phyloP scores from a whole-genome alignment of 2,113 vertebrate species.

The Notothenia rossii region DNA sequence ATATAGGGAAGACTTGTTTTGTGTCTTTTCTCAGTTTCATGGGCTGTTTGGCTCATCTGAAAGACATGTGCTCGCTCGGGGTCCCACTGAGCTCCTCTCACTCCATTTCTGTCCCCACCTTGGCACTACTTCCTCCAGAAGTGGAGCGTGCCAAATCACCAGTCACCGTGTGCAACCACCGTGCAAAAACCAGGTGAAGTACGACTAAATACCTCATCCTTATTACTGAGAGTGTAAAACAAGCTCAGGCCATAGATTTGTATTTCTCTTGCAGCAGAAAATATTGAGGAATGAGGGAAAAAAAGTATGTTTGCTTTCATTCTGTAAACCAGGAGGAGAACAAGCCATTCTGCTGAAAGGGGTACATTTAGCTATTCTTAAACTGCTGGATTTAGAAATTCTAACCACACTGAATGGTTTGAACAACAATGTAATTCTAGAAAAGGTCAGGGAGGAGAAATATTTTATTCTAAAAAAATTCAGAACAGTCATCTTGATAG shows the following conservation, averaged over 20 bases:
- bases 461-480: conserved; percentile 47
- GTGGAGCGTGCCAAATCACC: conserved; percentile 77
- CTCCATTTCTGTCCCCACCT: conserved; percentile 78
- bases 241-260: neutral
- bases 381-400: conserved; percentile 63
- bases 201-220: conserved; percentile 13
- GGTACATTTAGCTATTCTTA: conserved; percentile 54
- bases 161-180: conserved; percentile 47
- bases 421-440: conserved; percentile 38
- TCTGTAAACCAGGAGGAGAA: conserved; percentile 26
- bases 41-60: conserved; percentile 79
- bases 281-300: neutral
- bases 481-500: conserved; percentile 60
- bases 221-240: neutral
- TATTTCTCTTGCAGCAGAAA: neutral
- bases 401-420: conserved; percentile 46
- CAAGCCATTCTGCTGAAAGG: conserved; percentile 16
- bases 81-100: conserved; percentile 82
- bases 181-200: conserved; percentile 58
- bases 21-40: conserved; percentile 66
- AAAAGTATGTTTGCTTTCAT: conserved; percentile 17
- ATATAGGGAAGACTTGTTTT: conserved; percentile 25
- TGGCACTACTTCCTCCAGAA: conserved; percentile 73
- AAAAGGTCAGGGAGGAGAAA: conserved; percentile 40
- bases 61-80: conserved; percentile 83